Conservation (phyloP, 92 coral and sea anemone species). For the Zoanthus solanderi region DNA sequence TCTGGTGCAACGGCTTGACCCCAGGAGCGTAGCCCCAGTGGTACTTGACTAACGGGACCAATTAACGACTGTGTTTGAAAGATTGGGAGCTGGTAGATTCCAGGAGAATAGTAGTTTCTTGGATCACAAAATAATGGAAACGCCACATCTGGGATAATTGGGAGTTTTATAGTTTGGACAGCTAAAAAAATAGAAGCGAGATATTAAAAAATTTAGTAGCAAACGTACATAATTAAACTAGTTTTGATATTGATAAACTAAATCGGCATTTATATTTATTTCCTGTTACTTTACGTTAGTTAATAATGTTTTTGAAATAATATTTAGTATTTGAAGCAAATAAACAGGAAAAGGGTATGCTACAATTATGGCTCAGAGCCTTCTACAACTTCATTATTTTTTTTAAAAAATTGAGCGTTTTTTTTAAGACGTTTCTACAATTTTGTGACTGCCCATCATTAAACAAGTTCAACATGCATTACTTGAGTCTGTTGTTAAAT, state of each 20-base stretch:
- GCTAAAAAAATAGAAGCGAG: constrained; percentile 47
- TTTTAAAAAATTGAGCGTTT: too few relatives aligned
- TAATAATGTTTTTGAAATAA: too few relatives aligned
- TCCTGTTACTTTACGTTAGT: too few relatives aligned
- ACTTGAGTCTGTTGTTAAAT: too few relatives aligned
- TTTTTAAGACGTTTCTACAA: too few relatives aligned
- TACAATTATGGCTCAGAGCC: too few relatives aligned
- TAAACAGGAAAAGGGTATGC: too few relatives aligned
- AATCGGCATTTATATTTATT: not conserved
- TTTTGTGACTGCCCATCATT: too few relatives aligned
- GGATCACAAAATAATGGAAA: constrained; percentile 78
- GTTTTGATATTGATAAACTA: not conserved
- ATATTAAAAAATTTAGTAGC: not conserved
- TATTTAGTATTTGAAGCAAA: too few relatives aligned
- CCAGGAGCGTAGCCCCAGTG: constrained; percentile 74
- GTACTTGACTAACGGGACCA: constrained; percentile 59
- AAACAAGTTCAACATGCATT: too few relatives aligned
- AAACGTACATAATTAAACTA: not conserved
- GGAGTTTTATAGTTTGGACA: constrained; percentile 90
- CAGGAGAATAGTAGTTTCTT: constrained; percentile 72
- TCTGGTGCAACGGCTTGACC: constrained; percentile 73
- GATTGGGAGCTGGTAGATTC: constrained; percentile 73
- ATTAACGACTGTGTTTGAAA: constrained; percentile 72
- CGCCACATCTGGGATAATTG: constrained; percentile 76
- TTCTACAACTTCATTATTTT: too few relatives aligned